Conservation (phyloP, 2,888 invertebrate species). For the Gymnocheta viridis region DNA sequence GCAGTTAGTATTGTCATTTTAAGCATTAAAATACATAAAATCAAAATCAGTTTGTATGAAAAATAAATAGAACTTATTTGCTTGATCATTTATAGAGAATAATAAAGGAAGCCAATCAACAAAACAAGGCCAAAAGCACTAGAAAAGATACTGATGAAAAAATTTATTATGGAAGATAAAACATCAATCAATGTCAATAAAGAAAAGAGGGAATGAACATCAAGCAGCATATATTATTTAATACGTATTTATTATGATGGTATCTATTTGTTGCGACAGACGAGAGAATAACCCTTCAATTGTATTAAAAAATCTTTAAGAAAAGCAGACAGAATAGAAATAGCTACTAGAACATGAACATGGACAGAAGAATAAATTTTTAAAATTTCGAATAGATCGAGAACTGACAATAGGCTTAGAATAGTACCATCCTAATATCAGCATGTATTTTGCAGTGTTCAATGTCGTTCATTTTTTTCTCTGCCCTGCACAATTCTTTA, state of each 20-base stretch:
- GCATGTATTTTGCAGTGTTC: neutral
- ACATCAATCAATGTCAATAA: constrained; percentile 69
- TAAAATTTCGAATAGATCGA: too few relatives aligned
- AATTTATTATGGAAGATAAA: constrained; percentile 43
- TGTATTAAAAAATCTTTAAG: neutral
- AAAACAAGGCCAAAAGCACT: constrained; percentile 45
- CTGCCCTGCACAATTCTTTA: constrained; percentile 11
- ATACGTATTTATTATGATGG: constrained; percentile 21
- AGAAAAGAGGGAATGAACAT: constrained; percentile 29
- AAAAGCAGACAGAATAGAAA: too few relatives aligned
- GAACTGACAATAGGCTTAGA: too few relatives aligned
- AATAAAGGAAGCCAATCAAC: constrained; percentile 66
- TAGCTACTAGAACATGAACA: too few relatives aligned
- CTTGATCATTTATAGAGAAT: constrained; percentile 66
- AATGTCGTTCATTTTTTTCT: constrained; percentile 9
- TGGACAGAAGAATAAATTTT: too few relatives aligned
- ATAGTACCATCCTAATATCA: neutral
- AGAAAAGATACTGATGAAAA: constrained; percentile 16
- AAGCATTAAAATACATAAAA: constrained; percentile 49
- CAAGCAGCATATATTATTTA: neutral
- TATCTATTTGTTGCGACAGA: neutral
- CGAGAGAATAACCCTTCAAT: neutral
- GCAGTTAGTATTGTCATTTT: constrained; percentile 34
- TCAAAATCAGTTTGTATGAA: constrained; percentile 38
- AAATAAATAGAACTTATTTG: constrained; percentile 66